Base-by-base conservation (phyloP, 2,888 invertebrate genomes). In the Rhynchonema sp. region DNA sequence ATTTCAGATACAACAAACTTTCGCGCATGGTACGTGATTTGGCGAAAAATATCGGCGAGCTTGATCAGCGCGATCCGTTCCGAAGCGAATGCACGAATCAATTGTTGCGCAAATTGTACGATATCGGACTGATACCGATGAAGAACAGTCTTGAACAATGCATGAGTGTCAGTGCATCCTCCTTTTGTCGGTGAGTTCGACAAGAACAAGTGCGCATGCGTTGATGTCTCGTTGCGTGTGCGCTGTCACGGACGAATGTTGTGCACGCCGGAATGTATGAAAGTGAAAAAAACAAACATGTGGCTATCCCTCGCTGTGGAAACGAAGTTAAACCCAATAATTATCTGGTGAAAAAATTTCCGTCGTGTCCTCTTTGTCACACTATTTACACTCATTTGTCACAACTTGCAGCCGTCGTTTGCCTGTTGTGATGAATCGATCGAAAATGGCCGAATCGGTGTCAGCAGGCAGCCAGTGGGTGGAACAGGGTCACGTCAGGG, bases 401-500 rank as follows among this genome's bases (percentile, higher is more conserved):
- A 13, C 30, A 55, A 38, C 64, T 61, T 68, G 46, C 65, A 72
- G 88, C 63, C 79, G 98, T 65, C 80, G 98, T 65, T 78, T 99
- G 46, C 88, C 98, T 1, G 86, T 90, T 38, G 80, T 96, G 0
- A 89, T 99, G 88, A 85, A 87, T 46, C 80, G 85, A 76, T 85
- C 81, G 78, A 74, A 77, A 65, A 90, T 98, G 87, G 84, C 89
- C 1, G 85, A 91, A 65, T 74, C 69, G 30, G 67, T 78, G 30
- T 72, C 72, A 62, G 64, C 65, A 22, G 69, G 68, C 29, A 64
- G 63, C 57, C 65, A 70, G 59, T 65, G 64, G 49, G 66, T 66
- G 22, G 52, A 30, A 75, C 91, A 94, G 72, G 96, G 96, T 0
- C 98, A 73, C 62, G 86, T 99, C 1, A 79, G 96, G 66, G 87